phyloP scores from a whole-genome alignment of 2,797 vertebrate species.

The Sorex maritimensis region DNA sequence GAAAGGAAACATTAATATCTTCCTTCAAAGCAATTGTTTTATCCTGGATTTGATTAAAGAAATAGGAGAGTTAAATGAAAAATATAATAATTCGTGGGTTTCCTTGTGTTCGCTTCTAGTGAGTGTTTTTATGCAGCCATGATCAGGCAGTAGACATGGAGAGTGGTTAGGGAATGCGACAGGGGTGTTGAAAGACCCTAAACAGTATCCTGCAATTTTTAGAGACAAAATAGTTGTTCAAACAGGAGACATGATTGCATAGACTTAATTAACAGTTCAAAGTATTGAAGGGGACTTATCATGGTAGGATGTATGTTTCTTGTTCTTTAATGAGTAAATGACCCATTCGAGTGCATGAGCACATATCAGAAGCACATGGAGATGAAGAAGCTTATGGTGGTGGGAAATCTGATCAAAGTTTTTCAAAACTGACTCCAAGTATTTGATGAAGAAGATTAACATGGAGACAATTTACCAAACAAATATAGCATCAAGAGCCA shows the following conservation, averaged over 20 bases:
- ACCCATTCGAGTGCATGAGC: conserved; percentile 85
- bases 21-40: conserved; percentile 74
- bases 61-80: conserved; percentile 60
- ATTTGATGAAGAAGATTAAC: conserved; percentile 93
- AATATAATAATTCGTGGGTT: conserved; percentile 51
- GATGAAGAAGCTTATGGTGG: conserved; percentile 86
- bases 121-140: conserved; percentile 4
- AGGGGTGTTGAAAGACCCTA: conserved; percentile 79
- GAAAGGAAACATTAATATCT: conserved; percentile 33
- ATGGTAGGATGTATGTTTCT: conserved; percentile 88
- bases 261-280: conserved; percentile 90
- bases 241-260: conserved; percentile 87
- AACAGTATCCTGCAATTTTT: conserved; percentile 81
- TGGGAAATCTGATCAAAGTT: conserved; percentile 91
- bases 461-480: conserved; percentile 92
- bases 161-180: conserved; percentile 45
- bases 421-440: conserved; percentile 90
- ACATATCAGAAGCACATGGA: conserved; percentile 92
- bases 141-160: conserved; percentile 34
- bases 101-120: conserved; percentile 47
- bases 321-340: conserved; percentile 91
- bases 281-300: conserved; percentile 87
- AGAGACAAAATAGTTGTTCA: conserved; percentile 80
- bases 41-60: conserved; percentile 74
- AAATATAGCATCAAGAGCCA: conserved; percentile 90